Evolutionary conservation across 2,113 vertebrate species (phyloP).

Genomic region (Alligator mississippiensis): DNA sequence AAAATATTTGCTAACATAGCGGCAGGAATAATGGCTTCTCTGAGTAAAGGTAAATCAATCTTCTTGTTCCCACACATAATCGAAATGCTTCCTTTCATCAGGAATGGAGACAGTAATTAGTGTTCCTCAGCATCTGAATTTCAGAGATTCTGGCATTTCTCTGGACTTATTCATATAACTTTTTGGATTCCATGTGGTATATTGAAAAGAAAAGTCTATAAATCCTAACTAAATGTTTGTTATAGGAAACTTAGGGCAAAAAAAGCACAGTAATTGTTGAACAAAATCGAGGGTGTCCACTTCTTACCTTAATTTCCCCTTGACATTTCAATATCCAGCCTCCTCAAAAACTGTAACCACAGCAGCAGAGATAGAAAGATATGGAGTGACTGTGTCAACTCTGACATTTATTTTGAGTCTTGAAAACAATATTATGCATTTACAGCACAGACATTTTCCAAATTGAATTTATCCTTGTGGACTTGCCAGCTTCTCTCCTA

Average conservation of each 20-base stretch:
- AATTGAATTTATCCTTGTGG: constrained; percentile 45
- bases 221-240: constrained; percentile 15
- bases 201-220: constrained; percentile 45
- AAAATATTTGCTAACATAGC: not conserved
- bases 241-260: constrained; percentile 54
- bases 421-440: constrained; percentile 58
- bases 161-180: constrained; percentile 41
- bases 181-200: constrained; percentile 42
- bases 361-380: constrained; percentile 51
- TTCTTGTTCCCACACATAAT: not conserved
- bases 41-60: constrained; percentile 23
- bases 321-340: constrained; percentile 63
- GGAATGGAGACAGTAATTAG: constrained; percentile 14
- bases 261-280: constrained; percentile 21
- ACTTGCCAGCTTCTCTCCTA: constrained; percentile 26
- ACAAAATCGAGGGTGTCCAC: constrained; percentile 36
- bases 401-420: constrained; percentile 71
- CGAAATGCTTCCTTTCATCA: not conserved
- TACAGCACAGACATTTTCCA: constrained; percentile 58
- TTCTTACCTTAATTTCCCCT: constrained; percentile 54
- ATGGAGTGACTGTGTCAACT: constrained; percentile 43
- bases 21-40: not conserved
- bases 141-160: constrained; percentile 44
- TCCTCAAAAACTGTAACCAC: constrained; percentile 27
- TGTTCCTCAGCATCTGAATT: constrained; percentile 39